A percentile compares a stretch with the other conserved stretches of the same genome.
Conservation (phyloP, 2,888 invertebrate genomes). For the Diadromus collaris region DNA sequence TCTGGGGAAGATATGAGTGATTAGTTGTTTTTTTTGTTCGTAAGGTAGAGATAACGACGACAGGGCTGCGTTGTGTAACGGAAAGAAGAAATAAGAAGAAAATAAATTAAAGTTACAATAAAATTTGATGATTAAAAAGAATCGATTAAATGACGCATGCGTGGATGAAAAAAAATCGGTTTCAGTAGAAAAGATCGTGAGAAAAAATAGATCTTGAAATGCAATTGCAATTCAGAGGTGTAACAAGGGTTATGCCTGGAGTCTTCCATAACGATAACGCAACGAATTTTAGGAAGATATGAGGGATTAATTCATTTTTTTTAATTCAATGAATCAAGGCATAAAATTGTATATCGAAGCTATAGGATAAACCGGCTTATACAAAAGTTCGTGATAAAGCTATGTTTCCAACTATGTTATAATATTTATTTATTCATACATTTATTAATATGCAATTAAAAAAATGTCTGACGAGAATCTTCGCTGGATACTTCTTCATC, state of each 20-base stretch:
- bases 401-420: too few relatives aligned
- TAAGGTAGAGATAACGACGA: constrained; percentile 78
- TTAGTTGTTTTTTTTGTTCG: neutral
- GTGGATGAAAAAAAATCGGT: neutral
- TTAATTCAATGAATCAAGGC: too few relatives aligned
- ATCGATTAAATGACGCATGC: too few relatives aligned
- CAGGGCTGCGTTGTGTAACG: constrained; percentile 83
- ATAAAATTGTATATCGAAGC: too few relatives aligned
- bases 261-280: neutral
- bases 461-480: too few relatives aligned
- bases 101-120: neutral
- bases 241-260: constrained; percentile 3
- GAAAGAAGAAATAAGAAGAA: constrained; percentile 65
- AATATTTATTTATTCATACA: too few relatives aligned
- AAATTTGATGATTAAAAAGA: neutral
- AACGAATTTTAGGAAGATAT: neutral
- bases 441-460: too few relatives aligned
- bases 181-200: neutral
- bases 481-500: too few relatives aligned
- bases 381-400: too few relatives aligned
- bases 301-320: constrained; percentile 1
- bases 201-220: too few relatives aligned
- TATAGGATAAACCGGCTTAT: too few relatives aligned
- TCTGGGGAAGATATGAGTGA: neutral
- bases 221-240: neutral